Base-by-base conservation (phyloP, 1,140 invertebrate species). In the Brachionus rubens region DNA sequence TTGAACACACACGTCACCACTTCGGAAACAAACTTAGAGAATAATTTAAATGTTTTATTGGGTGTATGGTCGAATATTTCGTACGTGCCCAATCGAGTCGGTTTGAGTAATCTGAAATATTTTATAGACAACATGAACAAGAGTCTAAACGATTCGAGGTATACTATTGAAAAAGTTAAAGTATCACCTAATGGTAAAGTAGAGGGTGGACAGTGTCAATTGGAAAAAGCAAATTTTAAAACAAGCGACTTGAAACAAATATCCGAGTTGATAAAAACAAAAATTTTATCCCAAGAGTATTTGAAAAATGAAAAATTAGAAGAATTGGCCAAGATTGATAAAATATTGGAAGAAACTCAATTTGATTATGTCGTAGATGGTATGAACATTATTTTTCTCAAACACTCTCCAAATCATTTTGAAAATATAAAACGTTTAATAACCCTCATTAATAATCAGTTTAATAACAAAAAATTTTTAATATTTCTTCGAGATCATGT, bases 281-380 rank as follows among this genome's bases (percentile, higher is more conserved):
- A 43, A 26, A 43, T 65, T 41, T 43, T 65, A 46, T 65, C 40
- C 7, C 36, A 36, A 12, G 40, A 41, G n/a, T 46, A 24, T 46
- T 43, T 65, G 26, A 43, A 43, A 43, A 65, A 43, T 43, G 59
- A 65, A 43, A 65, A 65, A 43, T 3, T 65, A 14, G 19, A 41
- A 2, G 59, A 65, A 24, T 65, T 72, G 10, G 26, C 1, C 3
- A 54, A 72, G 33, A 48, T 72, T 14, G 50, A 72, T 41, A 3
- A 72, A 24, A 30, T 72, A 14, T 19, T 72, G 1, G 16, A 4
- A 3, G 19, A 72, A 4, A 24, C 24, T 6, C 21, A 50, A 21
- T 50, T 40, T 19, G 68, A 72, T 21, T 40, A 50, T 33, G 68
- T 72, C 2, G 24, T 72, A 9, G 68, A 72, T 40, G 68, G 68